Evolutionary conservation across 2,113 vertebrate genomes (phyloP), one percentile per base, ranked within the genome.

Genomic region (Tragulus kanchil): DNA sequence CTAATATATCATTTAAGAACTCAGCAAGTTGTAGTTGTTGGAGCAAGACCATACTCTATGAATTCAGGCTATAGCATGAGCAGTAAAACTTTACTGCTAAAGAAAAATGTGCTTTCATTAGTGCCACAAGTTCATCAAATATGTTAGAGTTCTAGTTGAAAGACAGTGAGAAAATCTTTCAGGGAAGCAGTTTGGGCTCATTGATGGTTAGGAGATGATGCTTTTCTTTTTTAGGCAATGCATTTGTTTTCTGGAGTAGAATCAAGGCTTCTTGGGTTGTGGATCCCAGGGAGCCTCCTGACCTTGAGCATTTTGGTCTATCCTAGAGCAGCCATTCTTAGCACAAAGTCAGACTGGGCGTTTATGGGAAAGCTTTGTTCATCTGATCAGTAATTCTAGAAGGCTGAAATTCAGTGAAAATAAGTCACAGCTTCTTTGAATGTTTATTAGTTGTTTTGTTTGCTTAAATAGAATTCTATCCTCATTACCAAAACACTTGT

Each of bases 351-450:
- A 88, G 17, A 50, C 59, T 85, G 12, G 8, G 77, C 8, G 28
- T 89, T 82, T 45, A 89, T 3, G 3, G 48, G 15, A 56, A 85
- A 81, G 16, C 48, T 90, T 83, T 86, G 15, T 81, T 69, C 64
- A 96, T 75, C 10, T n/a, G 14, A 85, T 64, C 26, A 91, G 6
- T 90, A 82, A 77, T 93, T 95, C 64, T 94, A n/a, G 54, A 78
- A 14, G 8, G 26, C 28, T 56, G 6, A 54, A 83, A 92, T 58
- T 6, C 16, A 59, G 25, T 69, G 4, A 59, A 59, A 23, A 81
- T 0, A 82, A 82, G 6, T 61, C 58, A 36, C 28, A 3, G 10
- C 17, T 54, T 54, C 17, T 89, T 69, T 14, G 23, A 84, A 59
- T 90, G 36, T 88, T 45, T 73, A 15, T 93, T 59, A 56, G n/a